Conservation (phyloP, 2,797 vertebrate genomes). For the Hypotaenidia philippensis region DNA sequence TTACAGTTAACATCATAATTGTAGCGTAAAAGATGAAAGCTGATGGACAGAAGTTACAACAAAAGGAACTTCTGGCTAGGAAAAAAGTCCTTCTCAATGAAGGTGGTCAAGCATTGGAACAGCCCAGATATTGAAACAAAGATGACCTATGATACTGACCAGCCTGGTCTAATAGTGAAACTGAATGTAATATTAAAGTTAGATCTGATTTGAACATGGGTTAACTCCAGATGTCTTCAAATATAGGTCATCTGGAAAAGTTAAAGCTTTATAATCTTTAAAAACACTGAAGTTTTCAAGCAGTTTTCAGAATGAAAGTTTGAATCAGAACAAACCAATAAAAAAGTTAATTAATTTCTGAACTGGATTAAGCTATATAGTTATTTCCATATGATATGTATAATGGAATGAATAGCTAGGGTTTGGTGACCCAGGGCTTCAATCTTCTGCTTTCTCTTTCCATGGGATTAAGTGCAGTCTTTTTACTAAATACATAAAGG, state of each 20-base stretch:
- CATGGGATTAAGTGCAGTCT: not conserved
- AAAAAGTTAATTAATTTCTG: not conserved
- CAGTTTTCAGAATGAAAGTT: not conserved
- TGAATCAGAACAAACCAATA: not conserved
- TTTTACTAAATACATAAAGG: not conserved
- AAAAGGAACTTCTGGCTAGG: not conserved
- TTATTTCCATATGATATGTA: not conserved
- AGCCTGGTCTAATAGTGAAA: not conserved
- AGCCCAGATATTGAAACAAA: fast-evolving
- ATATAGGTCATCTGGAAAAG: not conserved
- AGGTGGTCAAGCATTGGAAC: not conserved
- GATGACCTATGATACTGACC: not conserved
- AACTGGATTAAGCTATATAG: fast-evolving
- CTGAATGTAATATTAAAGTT: not conserved
- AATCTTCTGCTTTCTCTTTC: not conserved
- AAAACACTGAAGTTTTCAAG: not conserved
- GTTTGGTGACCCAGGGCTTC: not conserved
- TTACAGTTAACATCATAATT: not conserved
- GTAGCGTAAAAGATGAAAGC: not conserved
- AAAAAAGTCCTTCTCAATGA: no score
- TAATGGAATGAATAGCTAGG: not conserved
- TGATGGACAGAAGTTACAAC: not conserved
- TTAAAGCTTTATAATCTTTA: not conserved
- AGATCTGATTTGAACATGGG: not conserved
- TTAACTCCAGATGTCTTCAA: not conserved